Percentiles rank a stretch among this genome's conserved stretches.
Evolutionary conservation across 2,113 vertebrate species (phyloP).

Genomic region (Elanus axillaris): DNA sequence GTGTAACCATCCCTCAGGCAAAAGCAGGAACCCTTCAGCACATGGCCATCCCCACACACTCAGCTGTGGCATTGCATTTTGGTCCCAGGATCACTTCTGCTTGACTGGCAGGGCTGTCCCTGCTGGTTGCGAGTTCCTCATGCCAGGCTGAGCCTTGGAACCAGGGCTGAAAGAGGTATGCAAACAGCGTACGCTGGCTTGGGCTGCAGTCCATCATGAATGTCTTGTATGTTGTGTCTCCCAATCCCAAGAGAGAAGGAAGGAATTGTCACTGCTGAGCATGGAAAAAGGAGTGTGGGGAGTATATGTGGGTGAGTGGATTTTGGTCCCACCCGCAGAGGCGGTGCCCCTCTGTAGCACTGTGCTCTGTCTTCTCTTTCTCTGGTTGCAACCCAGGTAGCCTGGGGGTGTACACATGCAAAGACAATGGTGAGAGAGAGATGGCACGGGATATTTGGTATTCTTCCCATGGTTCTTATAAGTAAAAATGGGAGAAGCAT

Average conservation of each 20-base stretch:
- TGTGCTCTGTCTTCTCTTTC: not conserved
- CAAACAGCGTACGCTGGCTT: not conserved
- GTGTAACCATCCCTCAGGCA: not conserved
- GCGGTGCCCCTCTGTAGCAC: fast-evolving
- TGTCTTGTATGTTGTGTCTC: not conserved
- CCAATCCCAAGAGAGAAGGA: not conserved
- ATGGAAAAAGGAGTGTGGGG: not conserved
- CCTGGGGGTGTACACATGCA: not conserved
- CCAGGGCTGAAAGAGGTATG: not conserved
- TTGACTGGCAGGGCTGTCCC: not conserved
- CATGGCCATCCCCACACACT: fast-evolving
- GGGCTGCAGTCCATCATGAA: not conserved
- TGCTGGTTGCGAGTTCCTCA: not conserved
- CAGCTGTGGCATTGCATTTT: not conserved
- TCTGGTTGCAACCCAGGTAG: not conserved
- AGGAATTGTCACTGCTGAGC: not conserved
- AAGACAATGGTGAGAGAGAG: not conserved
- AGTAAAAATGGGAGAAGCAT: not conserved
- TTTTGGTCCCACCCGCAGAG: not conserved
- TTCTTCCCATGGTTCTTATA: not conserved
- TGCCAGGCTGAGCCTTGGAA: not conserved
- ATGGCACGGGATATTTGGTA: fast-evolving
- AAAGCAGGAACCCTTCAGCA: not conserved
- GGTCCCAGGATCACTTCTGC: not conserved
- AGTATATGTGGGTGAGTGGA: not conserved